These are phyloP conservation scores for Callipepla californica DNA, from an alignment of 2,113 vertebrate species.

Conservation along the genomic window DNA sequence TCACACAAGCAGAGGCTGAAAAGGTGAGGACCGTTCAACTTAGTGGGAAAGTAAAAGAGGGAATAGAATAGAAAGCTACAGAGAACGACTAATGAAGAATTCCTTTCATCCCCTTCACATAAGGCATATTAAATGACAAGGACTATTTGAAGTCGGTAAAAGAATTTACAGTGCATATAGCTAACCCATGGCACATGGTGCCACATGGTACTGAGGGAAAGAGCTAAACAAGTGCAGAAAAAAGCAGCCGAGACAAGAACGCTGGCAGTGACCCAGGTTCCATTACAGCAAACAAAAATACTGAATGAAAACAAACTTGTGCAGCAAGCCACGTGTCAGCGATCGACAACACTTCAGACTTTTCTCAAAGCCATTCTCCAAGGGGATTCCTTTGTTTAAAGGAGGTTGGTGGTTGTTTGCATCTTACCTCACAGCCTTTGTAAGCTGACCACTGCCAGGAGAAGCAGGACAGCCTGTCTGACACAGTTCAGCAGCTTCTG, in stretches of 20 bases:
- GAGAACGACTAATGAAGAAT: not conserved
- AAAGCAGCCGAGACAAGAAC: not conserved
- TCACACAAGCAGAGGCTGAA: slow-evolving; percentile 1
- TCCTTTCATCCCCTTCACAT: not conserved
- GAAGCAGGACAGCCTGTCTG: not conserved
- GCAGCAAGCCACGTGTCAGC: not conserved
- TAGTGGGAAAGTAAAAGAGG: not conserved
- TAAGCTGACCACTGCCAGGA: slow-evolving; percentile 10
- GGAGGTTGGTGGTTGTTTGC: not conserved
- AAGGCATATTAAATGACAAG: not conserved
- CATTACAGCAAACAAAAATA: slow-evolving; percentile 5
- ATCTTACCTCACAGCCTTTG: not conserved
- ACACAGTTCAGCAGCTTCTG: not conserved
- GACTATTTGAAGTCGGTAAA: not conserved
- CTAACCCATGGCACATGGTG: not conserved
- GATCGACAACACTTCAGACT: not conserved
- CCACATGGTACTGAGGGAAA: not conserved
- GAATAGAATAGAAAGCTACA: not conserved
- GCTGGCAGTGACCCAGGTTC: not conserved
- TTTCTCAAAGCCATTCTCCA: not conserved
- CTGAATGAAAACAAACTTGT: slow-evolving; percentile 24
- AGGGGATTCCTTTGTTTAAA: not conserved
- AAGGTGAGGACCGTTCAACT: not conserved
- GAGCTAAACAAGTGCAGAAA: not conserved
- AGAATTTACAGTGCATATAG: not conserved